Conservation (phyloP, 2,113 vertebrate species). For the Antigone vipio region DNA sequence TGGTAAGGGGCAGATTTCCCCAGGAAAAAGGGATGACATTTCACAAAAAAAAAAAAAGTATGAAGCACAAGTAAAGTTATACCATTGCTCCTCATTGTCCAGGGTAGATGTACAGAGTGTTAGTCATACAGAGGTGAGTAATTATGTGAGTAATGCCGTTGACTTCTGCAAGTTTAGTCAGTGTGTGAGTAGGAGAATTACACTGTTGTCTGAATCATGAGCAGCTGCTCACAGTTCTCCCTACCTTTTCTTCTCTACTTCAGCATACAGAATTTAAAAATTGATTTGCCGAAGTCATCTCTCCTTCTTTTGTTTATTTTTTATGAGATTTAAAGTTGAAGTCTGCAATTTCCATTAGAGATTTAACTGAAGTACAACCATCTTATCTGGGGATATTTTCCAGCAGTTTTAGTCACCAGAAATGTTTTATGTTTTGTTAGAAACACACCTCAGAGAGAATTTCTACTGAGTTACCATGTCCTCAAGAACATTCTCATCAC, state of each 20-base stretch:
- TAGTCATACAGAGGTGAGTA: conserved; percentile 7
- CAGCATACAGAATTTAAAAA: neutral
- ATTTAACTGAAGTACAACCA: conserved; percentile 12
- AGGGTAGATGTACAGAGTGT: neutral
- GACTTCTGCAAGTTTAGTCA: neutral
- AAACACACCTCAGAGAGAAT: neutral
- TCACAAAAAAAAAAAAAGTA: neutral
- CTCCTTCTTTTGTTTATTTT: neutral
- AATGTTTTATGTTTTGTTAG: neutral
- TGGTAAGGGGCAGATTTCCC: neutral
- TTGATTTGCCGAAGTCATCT: neutral
- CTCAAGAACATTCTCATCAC: neutral
- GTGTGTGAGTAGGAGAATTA: neutral
- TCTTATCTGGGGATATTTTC: neutral
- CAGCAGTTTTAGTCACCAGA: neutral
- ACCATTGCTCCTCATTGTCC: neutral
- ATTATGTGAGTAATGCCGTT: neutral
- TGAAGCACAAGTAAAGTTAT: neutral
- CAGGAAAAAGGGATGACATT: neutral
- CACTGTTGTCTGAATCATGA: neutral
- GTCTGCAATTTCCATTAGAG: conserved; percentile 7
- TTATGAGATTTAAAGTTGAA: neutral
- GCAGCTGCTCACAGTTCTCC: neutral
- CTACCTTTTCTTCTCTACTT: neutral
- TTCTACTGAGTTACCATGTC: neutral